These are phyloP conservation scores for Rhinoraja longicauda DNA, from an alignment of 2,797 vertebrate genomes.

Conservation along the genomic window DNA sequence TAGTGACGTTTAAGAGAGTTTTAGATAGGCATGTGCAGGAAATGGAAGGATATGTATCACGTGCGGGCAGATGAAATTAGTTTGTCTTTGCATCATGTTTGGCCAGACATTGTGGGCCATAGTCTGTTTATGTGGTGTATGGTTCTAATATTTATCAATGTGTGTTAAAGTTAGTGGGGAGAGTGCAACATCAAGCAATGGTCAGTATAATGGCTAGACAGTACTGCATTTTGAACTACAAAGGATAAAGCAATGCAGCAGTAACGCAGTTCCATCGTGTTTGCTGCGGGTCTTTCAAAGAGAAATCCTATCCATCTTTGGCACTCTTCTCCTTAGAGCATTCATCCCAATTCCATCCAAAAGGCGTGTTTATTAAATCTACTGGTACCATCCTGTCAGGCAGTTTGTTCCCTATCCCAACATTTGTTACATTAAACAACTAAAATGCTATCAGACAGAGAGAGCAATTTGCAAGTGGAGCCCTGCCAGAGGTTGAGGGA, in stretches of 20 bases:
- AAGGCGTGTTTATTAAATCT: neutral
- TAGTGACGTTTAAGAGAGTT: too few species aligned
- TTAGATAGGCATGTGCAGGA: too few species aligned
- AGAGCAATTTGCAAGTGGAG: neutral
- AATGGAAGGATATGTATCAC: too few species aligned
- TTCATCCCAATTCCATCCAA: neutral
- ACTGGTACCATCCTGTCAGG: neutral
- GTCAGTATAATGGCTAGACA: neutral
- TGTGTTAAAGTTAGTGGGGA: neutral
- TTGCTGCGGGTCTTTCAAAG: neutral
- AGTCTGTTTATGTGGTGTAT: too few species aligned
- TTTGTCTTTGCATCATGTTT: too few species aligned
- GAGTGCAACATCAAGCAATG: neutral
- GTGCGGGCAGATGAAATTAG: too few species aligned
- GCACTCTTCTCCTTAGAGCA: neutral
- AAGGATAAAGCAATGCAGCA: neutral
- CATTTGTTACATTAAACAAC: neutral
- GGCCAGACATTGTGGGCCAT: too few species aligned
- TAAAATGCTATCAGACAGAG: neutral
- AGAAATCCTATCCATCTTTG: neutral
- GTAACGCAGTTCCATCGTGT: neutral
- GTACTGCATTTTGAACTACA: neutral
- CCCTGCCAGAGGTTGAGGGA: neutral
- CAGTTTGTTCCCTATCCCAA: neutral
- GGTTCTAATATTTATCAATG: too few species aligned